These are phyloP conservation scores for Sycophila sp. DNA, from an alignment of 1,140 invertebrate species.

Conservation along the genomic window DNA sequence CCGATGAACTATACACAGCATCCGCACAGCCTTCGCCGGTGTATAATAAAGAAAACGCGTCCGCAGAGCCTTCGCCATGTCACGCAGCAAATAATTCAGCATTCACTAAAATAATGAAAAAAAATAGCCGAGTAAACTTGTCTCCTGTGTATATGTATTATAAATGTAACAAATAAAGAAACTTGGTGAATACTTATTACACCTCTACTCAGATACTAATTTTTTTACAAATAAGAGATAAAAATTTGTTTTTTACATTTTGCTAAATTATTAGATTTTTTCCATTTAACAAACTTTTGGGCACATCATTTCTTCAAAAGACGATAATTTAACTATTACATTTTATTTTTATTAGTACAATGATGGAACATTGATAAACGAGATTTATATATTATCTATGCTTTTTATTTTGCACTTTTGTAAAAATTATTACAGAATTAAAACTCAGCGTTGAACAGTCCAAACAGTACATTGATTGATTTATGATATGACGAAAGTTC, in stretches of 20 bases:
- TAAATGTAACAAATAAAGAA: constrained; percentile 12
- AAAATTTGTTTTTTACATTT: background rate
- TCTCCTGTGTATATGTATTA: constrained; percentile 8
- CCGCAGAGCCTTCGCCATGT: too few relatives aligned
- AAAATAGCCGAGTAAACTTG: too few relatives aligned
- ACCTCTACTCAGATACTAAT: background rate
- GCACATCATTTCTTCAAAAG: too few relatives aligned
- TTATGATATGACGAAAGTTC: constrained; percentile 4
- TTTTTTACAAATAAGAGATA: background rate
- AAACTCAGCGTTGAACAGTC: background rate
- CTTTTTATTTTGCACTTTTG: constrained; percentile 6
- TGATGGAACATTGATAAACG: background rate
- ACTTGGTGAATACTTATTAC: background rate
- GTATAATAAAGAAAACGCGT: too few relatives aligned
- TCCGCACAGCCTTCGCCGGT: too few relatives aligned
- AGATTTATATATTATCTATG: background rate
- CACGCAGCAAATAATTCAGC: too few relatives aligned
- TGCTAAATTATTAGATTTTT: background rate
- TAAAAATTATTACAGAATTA: constrained; percentile 28
- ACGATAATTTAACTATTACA: background rate
- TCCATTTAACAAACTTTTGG: background rate
- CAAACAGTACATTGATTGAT: constrained; percentile 9
- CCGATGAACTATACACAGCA: too few relatives aligned
- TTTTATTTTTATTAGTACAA: background rate
- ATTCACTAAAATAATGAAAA: background rate